A percentile compares a stretch with the other conserved stretches of the same genome.
These are phyloP conservation scores for Subacronicta megacephala DNA, from an alignment of 2,888 invertebrate genomes.

Conservation along the genomic window DNA sequence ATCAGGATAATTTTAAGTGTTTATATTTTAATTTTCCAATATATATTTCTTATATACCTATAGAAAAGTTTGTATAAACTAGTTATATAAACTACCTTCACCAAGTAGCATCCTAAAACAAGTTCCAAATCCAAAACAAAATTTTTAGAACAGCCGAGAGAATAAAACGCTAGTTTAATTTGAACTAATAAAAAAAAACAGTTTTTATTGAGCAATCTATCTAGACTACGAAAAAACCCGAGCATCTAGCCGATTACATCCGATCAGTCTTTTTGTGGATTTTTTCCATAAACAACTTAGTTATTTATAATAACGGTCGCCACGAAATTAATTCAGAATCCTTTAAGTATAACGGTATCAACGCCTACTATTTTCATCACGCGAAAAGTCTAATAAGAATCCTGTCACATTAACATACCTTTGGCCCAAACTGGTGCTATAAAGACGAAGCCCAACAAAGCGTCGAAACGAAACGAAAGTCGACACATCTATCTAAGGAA, in stretches of 20 bases:
- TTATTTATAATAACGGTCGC: constrained; percentile 23
- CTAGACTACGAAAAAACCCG: constrained; percentile 26
- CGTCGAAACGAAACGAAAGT: constrained; percentile 60
- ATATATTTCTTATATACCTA: too few relatives aligned
- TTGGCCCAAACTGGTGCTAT: constrained; percentile 57
- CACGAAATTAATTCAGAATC: constrained; percentile 33
- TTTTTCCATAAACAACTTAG: constrained; percentile 5
- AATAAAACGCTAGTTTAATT: constrained; percentile 8
- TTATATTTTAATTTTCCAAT: too few relatives aligned
- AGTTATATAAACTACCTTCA: too few relatives aligned
- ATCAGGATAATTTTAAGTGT: too few relatives aligned
- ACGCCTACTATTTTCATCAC: constrained; percentile 42
- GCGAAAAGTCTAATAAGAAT: constrained; percentile 46
- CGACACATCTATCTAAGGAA: constrained; percentile 64
- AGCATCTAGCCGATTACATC: constrained; percentile 1
- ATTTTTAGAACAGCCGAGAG: constrained; percentile 10
- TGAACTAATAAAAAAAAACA: constrained; percentile 19
- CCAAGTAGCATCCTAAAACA: too few relatives aligned
- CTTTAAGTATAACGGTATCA: constrained; percentile 39
- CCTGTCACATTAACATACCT: constrained; percentile 57
- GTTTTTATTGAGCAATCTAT: constrained; percentile 22
- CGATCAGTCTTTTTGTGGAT: constrained; percentile 2
- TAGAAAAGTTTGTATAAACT: too few relatives aligned
- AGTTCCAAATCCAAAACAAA: constrained; percentile 8
- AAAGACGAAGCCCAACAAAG: constrained; percentile 51